Percentiles rank a stretch among this genome's conserved stretches.
Conservation (phyloP, 2,888 invertebrate genomes). For the Drosophila cognata region DNA sequence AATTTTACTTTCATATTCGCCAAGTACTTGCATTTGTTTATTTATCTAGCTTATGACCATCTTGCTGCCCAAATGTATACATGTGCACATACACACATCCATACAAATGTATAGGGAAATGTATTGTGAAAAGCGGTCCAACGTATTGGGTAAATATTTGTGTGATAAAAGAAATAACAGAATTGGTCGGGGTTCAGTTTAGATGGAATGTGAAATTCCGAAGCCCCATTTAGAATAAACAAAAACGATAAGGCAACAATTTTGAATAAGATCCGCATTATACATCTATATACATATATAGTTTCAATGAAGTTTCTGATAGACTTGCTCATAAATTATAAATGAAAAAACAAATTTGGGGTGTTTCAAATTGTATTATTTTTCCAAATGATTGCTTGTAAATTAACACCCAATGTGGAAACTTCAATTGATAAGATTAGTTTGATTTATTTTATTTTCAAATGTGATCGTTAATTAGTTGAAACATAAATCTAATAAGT, state of each 20-base stretch:
- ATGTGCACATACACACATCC: slow-evolving; percentile 6
- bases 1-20: not conserved
- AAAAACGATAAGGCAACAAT: slow-evolving; percentile 22
- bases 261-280: slow-evolving; percentile 15
- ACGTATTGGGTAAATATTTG: slow-evolving; percentile 36
- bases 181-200: slow-evolving; percentile 4
- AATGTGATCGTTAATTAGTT: not conserved
- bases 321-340: not conserved
- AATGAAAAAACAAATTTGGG: not conserved
- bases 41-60: not conserved
- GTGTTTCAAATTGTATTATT: not conserved
- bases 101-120: not conserved
- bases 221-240: slow-evolving; percentile 22
- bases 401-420: not conserved
- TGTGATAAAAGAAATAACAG: slow-evolving; percentile 34
- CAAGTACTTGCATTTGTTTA: slow-evolving; percentile 6
- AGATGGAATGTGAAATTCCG: slow-evolving; percentile 7
- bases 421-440: not conserved
- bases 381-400: not conserved
- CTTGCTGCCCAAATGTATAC: not conserved
- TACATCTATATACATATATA: not conserved
- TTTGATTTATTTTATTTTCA: not conserved
- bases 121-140: slow-evolving; percentile 12
- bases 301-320: not conserved
- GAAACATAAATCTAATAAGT: not conserved